phyloP scores from a whole-genome alignment of 2,797 vertebrate species.

The Liparis tanakae region DNA sequence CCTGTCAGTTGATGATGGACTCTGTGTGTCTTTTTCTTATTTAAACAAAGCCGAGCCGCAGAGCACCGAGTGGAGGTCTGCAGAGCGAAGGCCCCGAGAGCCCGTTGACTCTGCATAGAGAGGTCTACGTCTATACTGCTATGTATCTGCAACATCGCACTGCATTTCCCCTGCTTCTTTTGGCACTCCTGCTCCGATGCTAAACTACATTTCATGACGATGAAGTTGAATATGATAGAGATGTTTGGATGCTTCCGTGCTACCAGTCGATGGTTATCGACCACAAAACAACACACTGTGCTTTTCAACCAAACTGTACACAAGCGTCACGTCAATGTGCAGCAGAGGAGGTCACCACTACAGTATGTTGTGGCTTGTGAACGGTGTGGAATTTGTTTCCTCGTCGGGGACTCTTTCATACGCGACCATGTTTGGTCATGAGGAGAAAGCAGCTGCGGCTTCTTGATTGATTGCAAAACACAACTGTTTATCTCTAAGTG shows the following conservation, averaged over 20 bases:
- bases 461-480: slow-evolving; percentile 76
- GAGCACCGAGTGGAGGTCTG: background rate
- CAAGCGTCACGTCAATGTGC: slow-evolving; percentile 49
- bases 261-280: slow-evolving; percentile 1
- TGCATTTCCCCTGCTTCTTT: too few relatives aligned
- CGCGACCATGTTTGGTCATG: slow-evolving; percentile 85
- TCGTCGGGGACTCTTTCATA: slow-evolving; percentile 67
- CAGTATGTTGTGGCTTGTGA: slow-evolving; percentile 56
- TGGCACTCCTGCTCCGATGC: too few relatives aligned
- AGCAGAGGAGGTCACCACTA: slow-evolving; percentile 43
- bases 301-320: slow-evolving; percentile 28
- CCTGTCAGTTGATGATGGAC: slow-evolving; percentile 4
- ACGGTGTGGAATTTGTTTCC: slow-evolving; percentile 70
- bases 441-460: slow-evolving; percentile 63
- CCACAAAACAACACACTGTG: slow-evolving; percentile 15
- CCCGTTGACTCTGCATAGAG: background rate
- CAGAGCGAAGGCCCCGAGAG: background rate
- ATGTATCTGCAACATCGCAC: too few relatives aligned
- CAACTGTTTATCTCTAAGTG: slow-evolving; percentile 70
- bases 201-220: too few relatives aligned
- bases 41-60: slow-evolving; percentile 23
- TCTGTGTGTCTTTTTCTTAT: slow-evolving; percentile 6
- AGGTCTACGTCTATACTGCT: background rate
- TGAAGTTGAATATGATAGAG: background rate
- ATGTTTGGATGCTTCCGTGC: slow-evolving; percentile 7